Conservation (phyloP, 2,888 invertebrate species). For the Smittia aterrima region DNA sequence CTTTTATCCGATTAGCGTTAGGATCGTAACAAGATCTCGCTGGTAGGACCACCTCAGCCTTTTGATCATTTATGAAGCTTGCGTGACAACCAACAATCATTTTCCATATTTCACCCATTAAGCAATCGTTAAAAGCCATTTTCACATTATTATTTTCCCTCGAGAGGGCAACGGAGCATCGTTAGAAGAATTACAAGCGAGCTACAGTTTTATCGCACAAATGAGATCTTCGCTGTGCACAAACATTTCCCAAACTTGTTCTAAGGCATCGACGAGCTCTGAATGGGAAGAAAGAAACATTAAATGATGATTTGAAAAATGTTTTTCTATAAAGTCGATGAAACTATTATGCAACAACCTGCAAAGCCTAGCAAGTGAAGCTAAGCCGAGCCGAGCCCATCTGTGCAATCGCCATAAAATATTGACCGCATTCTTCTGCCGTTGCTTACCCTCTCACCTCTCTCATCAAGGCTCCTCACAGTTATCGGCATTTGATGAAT, state of each 20-base stretch:
- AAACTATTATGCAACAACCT: slow-evolving; percentile 33
- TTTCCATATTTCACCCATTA: slow-evolving; percentile 12
- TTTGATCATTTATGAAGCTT: background rate
- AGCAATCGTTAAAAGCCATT: slow-evolving; percentile 11
- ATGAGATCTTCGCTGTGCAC: slow-evolving; percentile 12
- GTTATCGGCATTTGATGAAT: slow-evolving; percentile 11
- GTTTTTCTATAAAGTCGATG: background rate
- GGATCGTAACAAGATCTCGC: too few species aligned
- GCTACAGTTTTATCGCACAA: slow-evolving; percentile 36
- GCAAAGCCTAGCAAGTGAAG: background rate
- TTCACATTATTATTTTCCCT: slow-evolving; percentile 6
- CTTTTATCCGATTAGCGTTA: too few species aligned
- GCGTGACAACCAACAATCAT: slow-evolving; percentile 3
- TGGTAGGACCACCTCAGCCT: background rate
- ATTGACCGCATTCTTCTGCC: slow-evolving; percentile 31
- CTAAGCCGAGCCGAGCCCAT: slow-evolving; percentile 6
- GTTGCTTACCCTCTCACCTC: background rate
- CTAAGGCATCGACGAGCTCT: background rate
- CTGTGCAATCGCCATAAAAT: background rate
- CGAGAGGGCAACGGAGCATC: background rate
- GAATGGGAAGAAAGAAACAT: slow-evolving; percentile 19
- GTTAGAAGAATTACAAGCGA: slow-evolving; percentile 25
- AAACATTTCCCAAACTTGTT: slow-evolving; percentile 28
- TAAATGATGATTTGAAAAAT: slow-evolving; percentile 28
- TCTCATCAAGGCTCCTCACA: background rate